Conservation (phyloP, 2,888 invertebrate species). For the Tenthredo amoena region DNA sequence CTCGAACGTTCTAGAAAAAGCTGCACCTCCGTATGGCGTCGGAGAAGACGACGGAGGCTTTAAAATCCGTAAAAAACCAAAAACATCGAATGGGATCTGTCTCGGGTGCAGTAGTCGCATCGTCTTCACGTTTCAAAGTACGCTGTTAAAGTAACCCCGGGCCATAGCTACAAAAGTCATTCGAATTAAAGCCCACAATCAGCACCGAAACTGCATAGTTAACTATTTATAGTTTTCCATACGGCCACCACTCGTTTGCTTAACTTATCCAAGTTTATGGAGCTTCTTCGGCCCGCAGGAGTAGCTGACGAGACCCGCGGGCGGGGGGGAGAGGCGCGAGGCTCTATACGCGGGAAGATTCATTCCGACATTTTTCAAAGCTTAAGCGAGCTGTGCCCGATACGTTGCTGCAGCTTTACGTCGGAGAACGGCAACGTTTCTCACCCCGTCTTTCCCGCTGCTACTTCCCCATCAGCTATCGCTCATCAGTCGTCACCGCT, state of each 20-base stretch:
- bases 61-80: constrained; percentile 23
- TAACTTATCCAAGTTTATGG: constrained; percentile 45
- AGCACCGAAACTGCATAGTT: constrained; percentile 26
- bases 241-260: constrained; percentile 30
- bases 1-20: constrained; percentile 28
- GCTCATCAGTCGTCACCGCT: neutral
- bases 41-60: constrained; percentile 4
- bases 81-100: constrained; percentile 16
- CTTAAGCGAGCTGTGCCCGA: neutral
- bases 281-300: neutral
- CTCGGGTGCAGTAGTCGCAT: neutral
- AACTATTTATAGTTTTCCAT: constrained; percentile 44
- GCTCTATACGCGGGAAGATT: constrained; percentile 4
- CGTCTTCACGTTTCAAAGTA: constrained; percentile 34
- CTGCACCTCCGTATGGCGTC: neutral
- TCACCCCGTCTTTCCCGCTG: neutral
- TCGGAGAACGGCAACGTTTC: constrained; percentile 17
- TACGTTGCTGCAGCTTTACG: neutral
- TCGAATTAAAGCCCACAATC: constrained; percentile 29
- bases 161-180: neutral
- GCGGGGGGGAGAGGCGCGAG: neutral
- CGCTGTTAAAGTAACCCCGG: constrained; percentile 18
- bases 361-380: constrained; percentile 25
- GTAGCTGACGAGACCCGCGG: neutral
- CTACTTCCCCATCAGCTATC: neutral